Evolutionary conservation across 2,797 vertebrate genomes (phyloP).

Genomic region (Onychomys arenicola): DNA sequence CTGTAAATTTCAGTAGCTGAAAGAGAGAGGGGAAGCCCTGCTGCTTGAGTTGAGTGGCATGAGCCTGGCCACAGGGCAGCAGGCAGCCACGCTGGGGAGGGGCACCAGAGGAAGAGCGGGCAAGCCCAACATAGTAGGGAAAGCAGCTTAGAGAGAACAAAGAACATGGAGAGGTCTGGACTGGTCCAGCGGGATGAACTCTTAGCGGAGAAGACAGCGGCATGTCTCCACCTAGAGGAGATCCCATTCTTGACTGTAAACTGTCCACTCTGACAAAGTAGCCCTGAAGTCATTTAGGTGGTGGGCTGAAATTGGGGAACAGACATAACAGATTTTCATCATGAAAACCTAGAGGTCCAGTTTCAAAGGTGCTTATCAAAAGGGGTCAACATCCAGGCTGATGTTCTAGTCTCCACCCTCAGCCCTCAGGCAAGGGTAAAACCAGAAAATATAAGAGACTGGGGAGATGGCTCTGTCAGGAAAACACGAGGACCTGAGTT

Average conservation of each 20-base stretch:
- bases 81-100: neutral
- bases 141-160: neutral
- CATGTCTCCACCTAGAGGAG: neutral
- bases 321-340: neutral
- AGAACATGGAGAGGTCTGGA: neutral
- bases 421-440: neutral
- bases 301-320: neutral
- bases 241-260: neutral
- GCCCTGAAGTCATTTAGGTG: neutral
- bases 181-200: neutral
- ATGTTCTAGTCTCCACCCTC: neutral
- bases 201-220: neutral
- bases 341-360: neutral
- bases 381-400: neutral
- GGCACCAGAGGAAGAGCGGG: neutral
- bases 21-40: neutral
- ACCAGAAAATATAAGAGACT: neutral
- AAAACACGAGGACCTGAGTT: neutral
- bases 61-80: too few relatives aligned
- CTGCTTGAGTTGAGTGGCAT: too few relatives aligned
- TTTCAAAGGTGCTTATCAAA: neutral
- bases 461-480: too few relatives aligned
- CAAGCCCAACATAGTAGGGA: neutral
- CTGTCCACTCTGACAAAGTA: neutral
- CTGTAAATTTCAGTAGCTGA: neutral